A percentile compares a stretch with the other conserved stretches of the same genome.
Conservation (phyloP, 92 coral and sea anemone genomes). For the Bergia sp. region DNA sequence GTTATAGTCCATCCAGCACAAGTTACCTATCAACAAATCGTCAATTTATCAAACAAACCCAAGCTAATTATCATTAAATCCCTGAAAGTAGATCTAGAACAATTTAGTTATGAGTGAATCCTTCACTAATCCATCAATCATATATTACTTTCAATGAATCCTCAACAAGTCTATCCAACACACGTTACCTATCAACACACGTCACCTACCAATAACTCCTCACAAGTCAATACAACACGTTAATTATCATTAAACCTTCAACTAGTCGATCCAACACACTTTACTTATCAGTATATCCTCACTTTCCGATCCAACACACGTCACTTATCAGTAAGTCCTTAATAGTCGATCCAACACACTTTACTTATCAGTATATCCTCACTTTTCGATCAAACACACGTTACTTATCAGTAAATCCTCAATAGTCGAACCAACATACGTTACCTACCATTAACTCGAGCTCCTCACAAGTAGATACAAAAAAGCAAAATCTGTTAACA, state of each 20-base stretch:
- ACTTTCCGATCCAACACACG: background rate
- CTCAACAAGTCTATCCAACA: constrained; percentile 47
- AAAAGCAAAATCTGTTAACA: too few species aligned
- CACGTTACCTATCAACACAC: too few species aligned
- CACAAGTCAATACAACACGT: background rate
- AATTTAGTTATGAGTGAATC: background rate
- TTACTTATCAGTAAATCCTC: background rate
- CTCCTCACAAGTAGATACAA: too few species aligned
- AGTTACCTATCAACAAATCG: background rate
- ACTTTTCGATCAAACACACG: background rate
- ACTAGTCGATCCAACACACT: background rate
- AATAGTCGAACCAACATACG: background rate
- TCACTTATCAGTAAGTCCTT: constrained; percentile 50
- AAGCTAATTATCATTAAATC: background rate
- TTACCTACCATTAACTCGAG: too few species aligned
- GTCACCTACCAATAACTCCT: too few species aligned
- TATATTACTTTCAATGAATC: constrained; percentile 14
- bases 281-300: background rate
- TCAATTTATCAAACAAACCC: background rate
- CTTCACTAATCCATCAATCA: background rate
- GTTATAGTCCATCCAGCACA: background rate
- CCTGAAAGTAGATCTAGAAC: too few species aligned
- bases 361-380: background rate
- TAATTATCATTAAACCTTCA: too few species aligned
- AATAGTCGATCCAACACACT: constrained; percentile 16